phyloP scores from a whole-genome alignment of 2,113 vertebrate species.

The Tragulus kanchil region DNA sequence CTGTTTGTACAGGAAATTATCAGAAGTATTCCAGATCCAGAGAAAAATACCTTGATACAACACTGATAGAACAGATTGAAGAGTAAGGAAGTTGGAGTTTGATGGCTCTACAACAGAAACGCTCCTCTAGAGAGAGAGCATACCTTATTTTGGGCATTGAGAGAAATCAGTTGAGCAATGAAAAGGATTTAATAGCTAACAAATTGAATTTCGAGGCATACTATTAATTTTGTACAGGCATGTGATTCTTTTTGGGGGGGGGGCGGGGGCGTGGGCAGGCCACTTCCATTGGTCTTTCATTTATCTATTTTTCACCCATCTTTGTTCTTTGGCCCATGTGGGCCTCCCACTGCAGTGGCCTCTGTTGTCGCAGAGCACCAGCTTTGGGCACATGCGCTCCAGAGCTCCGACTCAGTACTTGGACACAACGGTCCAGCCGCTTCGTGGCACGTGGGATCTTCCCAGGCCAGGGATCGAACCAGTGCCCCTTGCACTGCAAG shows the following conservation, averaged over 20 bases:
- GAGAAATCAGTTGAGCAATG: slow-evolving; percentile 19
- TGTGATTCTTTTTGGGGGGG: background rate
- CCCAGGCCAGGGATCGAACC: too few species aligned
- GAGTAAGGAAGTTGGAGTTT: background rate
- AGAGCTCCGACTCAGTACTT: too few species aligned
- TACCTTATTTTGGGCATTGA: background rate
- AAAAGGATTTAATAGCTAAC: background rate
- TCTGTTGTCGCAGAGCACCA: too few species aligned
- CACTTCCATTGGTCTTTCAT: too few species aligned
- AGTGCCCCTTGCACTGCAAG: too few species aligned
- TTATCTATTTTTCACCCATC: too few species aligned
- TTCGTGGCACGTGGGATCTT: too few species aligned
- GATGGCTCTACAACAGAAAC: background rate
- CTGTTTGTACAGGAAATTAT: slow-evolving; percentile 37
- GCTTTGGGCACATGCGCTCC: too few species aligned
- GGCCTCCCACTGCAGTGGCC: too few species aligned
- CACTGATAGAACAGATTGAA: background rate
- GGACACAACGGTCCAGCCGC: too few species aligned
- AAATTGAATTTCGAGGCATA: slow-evolving; percentile 42
- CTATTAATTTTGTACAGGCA: slow-evolving; percentile 21
- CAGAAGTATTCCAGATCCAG: background rate
- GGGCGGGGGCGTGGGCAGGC: too few species aligned
- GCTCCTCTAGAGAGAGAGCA: background rate
- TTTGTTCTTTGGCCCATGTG: too few species aligned
- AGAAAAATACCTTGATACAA: slow-evolving; percentile 38